phyloP scores from a whole-genome alignment of 2,888 invertebrate species.

The Plutella xylostella region DNA sequence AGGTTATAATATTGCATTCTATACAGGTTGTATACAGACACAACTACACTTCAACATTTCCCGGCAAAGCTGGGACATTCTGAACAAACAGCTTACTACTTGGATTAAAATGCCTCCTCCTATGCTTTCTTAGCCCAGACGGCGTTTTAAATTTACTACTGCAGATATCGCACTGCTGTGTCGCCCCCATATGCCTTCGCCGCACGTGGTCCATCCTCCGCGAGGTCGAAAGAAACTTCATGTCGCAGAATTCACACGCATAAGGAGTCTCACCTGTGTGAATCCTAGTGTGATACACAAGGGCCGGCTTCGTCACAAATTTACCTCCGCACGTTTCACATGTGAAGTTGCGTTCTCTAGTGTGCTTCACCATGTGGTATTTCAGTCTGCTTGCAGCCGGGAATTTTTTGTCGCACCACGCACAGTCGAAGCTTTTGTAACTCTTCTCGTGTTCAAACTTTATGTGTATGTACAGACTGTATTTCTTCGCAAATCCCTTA shows the following conservation, averaged over 20 bases:
- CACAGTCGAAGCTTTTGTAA: slow-evolving; percentile 22
- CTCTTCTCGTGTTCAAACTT: slow-evolving; percentile 28
- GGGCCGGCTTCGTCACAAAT: slow-evolving; percentile 28
- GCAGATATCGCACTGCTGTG: slow-evolving; percentile 29
- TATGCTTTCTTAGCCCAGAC: slow-evolving; percentile 23
- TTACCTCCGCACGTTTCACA: slow-evolving; percentile 27
- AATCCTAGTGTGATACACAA: slow-evolving; percentile 29
- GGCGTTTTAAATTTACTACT: slow-evolving; percentile 23
- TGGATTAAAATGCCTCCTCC: slow-evolving; percentile 24
- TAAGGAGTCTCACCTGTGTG: slow-evolving; percentile 36
- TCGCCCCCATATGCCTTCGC: slow-evolving; percentile 21
- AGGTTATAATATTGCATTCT: too few species aligned
- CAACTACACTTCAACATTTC: too few species aligned
- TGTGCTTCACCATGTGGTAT: slow-evolving; percentile 30
- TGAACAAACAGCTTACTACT: slow-evolving; percentile 25
- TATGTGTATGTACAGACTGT: slow-evolving; percentile 26
- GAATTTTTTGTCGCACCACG: slow-evolving; percentile 31
- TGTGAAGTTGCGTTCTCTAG: slow-evolving; percentile 28
- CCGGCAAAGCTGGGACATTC: too few species aligned
- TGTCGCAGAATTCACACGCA: slow-evolving; percentile 26
- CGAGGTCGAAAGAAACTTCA: slow-evolving; percentile 27
- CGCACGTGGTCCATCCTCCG: slow-evolving; percentile 27
- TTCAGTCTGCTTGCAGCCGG: slow-evolving; percentile 25
- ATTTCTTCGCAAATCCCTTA: slow-evolving; percentile 26
- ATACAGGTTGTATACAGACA: too few species aligned